Conservation (phyloP, 2,888 invertebrate genomes). For the Eurytoma californica region DNA sequence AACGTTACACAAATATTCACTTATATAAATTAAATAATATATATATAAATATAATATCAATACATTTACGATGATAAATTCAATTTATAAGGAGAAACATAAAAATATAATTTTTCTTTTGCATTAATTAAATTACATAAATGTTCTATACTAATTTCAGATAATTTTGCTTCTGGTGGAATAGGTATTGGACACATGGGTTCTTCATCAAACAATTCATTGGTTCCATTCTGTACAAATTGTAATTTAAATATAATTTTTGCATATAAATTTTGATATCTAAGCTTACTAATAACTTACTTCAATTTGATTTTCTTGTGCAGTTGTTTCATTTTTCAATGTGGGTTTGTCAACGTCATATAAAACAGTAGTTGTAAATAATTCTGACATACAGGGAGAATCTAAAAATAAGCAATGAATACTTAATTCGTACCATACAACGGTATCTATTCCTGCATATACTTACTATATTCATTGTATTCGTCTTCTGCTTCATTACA, state of each 20-base stretch:
- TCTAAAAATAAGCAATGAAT: background rate
- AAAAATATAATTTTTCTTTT: conserved; percentile 23
- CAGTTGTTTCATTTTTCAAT: background rate
- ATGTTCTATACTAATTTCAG: conserved; percentile 13
- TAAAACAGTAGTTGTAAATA: background rate
- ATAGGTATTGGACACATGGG: background rate
- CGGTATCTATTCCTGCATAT: background rate
- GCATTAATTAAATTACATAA: background rate
- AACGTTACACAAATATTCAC: background rate
- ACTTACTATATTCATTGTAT: too few relatives aligned
- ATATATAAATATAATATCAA: background rate
- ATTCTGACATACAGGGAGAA: background rate
- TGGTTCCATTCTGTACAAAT: too few relatives aligned
- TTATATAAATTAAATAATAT: background rate
- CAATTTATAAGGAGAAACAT: conserved; percentile 28
- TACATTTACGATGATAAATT: background rate
- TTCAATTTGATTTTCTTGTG: too few relatives aligned
- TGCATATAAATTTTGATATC: too few relatives aligned
- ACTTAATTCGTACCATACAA: background rate
- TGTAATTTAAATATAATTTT: too few relatives aligned
- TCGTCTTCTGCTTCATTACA: too few relatives aligned
- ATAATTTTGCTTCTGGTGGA: conserved; percentile 23
- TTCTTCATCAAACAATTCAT: background rate
- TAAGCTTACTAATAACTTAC: too few relatives aligned
- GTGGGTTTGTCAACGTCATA: background rate